A percentile compares a stretch with the other conserved stretches of the same genome.
Conservation (phyloP, 2,797 vertebrate genomes). For the Acipenser transmontanus region DNA sequence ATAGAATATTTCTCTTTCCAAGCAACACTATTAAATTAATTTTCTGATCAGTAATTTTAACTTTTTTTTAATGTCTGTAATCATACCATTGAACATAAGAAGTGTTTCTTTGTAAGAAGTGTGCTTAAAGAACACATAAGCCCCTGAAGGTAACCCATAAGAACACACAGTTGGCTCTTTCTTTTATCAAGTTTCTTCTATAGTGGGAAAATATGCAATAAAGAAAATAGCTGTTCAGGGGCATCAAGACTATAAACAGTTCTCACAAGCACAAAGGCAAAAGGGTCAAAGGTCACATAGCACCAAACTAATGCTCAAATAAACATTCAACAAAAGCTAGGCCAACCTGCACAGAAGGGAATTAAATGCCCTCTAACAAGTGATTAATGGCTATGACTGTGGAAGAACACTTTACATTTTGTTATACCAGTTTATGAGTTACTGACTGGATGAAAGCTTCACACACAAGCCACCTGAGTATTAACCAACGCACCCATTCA, state of each 20-base stretch:
- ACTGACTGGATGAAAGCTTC: background rate
- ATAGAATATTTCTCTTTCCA: too few species aligned
- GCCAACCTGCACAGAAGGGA: constrained; percentile 21
- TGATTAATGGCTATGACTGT: constrained; percentile 32
- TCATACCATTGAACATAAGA: too few species aligned
- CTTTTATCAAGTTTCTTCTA: constrained; percentile 36
- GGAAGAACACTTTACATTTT: constrained; percentile 32
- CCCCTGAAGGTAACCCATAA: constrained; percentile 28
- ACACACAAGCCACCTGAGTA: too few species aligned
- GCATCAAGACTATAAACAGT: constrained; percentile 41
- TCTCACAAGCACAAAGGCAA: constrained; percentile 35
- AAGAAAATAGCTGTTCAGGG: constrained; percentile 41
- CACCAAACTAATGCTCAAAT: constrained; percentile 31
- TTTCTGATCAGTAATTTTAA: too few species aligned
- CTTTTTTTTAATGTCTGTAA: too few species aligned
- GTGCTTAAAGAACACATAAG: constrained; percentile 18
- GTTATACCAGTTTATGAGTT: constrained; percentile 5
- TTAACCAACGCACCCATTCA: too few species aligned
- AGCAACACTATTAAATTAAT: too few species aligned
- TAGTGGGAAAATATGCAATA: constrained; percentile 47
- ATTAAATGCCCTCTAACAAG: constrained; percentile 26
- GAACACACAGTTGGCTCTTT: constrained; percentile 34
- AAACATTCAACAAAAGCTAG: constrained; percentile 38
- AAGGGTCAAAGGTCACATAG: constrained; percentile 40
- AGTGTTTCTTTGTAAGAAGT: too few species aligned